A percentile compares a stretch with the other conserved stretches of the same genome.
Conservation (phyloP, 2,888 invertebrate genomes). For the Lasioglossum oenotherae region DNA sequence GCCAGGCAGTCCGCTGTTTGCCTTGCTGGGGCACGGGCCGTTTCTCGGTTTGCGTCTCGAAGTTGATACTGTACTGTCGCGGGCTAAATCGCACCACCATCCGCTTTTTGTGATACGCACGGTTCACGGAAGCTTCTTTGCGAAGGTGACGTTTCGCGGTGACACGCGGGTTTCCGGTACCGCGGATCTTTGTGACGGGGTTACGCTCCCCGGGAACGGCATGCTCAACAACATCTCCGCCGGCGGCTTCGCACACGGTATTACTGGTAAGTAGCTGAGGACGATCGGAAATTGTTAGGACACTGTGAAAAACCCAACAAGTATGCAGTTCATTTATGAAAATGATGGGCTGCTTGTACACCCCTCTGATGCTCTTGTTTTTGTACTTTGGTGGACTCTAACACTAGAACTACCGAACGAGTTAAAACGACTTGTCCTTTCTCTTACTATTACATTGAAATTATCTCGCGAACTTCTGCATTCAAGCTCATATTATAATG, state of each 20-base stretch:
- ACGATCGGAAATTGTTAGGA: neutral
- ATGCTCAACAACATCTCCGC: conserved; percentile 84
- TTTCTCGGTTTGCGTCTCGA: conserved; percentile 63
- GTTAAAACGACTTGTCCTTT: neutral
- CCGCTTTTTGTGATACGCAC: neutral
- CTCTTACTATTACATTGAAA: neutral
- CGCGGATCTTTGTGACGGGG: conserved; percentile 70
- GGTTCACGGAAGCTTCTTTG: neutral
- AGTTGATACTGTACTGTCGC: conserved; percentile 35
- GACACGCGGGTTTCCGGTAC: conserved; percentile 66
- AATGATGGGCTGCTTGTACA: neutral
- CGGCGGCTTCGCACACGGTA: conserved; percentile 83
- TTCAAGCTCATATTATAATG: too few species aligned
- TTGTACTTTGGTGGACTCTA: neutral
- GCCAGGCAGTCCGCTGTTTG: conserved; percentile 83
- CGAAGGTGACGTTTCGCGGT: conserved; percentile 58
- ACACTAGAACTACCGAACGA: neutral
- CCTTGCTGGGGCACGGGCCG: conserved; percentile 83
- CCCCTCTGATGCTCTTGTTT: neutral
- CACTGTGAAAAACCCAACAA: neutral
- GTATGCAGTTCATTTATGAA: neutral
- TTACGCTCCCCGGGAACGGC: conserved; percentile 81
- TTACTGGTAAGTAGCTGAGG: conserved; percentile 78
- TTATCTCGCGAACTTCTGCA: too few species aligned
- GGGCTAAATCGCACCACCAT: conserved; percentile 7